Base-by-base conservation (phyloP, 2,888 invertebrate genomes). In the Heliconius cydno region DNA sequence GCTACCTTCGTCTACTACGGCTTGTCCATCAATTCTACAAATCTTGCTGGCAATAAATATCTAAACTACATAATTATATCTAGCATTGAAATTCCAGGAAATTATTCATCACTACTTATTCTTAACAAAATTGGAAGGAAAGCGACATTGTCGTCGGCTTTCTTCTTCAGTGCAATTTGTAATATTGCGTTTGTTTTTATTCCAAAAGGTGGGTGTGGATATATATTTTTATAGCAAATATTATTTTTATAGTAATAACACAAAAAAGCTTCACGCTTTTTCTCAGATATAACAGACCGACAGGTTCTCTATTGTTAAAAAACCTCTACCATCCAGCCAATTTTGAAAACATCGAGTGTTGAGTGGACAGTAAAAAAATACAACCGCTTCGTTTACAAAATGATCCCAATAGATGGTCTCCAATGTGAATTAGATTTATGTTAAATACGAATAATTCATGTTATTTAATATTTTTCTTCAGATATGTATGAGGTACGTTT, bases 1-100 rank as follows among this genome's bases (percentile, higher is more conserved):
- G 97, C 97, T 82, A 96, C 97, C 0, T 96, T 98, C 84, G 96
- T 98, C 19, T 98, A 97, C 91, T 98, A 97, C 86, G 98, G 98
- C 0, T 92, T 98, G 30, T 97, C 97, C 25, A 94, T 98, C 82
- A 97, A 97, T 91, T 96, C 98, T 0, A 97, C 97, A 2, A 95
- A 96, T 1, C 92, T 98, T 60, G 96, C 96, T 9, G 97, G 97
- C 34, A 96, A 97, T 86, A 97, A 96, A 89, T 97, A 98, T 88
- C 87, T 97, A 9, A 98, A 98, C 91, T 98, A 86, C 87, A 97
- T 97, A 71, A 87, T 96, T 77, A 96, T 96, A 0, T 92, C 95
- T 1, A 89, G 96, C 28, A 95, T 97, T 30, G 98, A 97, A 89
- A 96, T 97, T 80, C 97, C 97, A 0, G 97, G 96, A 1, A 97